phyloP scores from a whole-genome alignment of 2,888 invertebrate species.

The Acrobasis consociella region DNA sequence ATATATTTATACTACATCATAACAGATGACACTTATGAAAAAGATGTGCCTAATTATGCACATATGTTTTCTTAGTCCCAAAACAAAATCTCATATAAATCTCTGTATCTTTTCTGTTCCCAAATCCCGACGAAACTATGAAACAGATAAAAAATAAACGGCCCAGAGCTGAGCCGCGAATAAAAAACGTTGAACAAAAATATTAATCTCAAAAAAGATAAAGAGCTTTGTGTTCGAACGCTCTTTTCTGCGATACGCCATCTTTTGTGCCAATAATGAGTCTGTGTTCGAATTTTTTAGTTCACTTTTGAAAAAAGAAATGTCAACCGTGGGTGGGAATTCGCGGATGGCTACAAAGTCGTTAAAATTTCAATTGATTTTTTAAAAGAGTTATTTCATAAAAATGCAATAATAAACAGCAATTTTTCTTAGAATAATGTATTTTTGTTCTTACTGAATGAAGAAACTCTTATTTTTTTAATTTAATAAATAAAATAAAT shows the following conservation, averaged over 20 bases:
- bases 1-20: too few relatives aligned
- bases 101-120: slow-evolving; percentile 48
- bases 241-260: slow-evolving; percentile 66
- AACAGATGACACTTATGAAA: not conserved
- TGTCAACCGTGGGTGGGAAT: slow-evolving; percentile 67
- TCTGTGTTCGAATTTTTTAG: slow-evolving; percentile 54
- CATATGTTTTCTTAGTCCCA: not conserved
- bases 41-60: not conserved
- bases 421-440: too few relatives aligned
- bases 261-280: slow-evolving; percentile 80
- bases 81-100: slow-evolving; percentile 19
- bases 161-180: slow-evolving; percentile 53
- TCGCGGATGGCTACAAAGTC: slow-evolving; percentile 40
- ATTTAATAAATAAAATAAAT: too few relatives aligned
- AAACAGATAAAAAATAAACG: slow-evolving; percentile 63
- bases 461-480: too few relatives aligned
- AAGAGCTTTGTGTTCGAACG: slow-evolving; percentile 59
- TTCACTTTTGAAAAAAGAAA: slow-evolving; percentile 45
- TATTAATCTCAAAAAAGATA: slow-evolving; percentile 73
- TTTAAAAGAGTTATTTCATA: not conserved
- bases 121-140: slow-evolving; percentile 54
- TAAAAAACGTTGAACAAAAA: slow-evolving; percentile 69
- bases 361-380: not conserved
- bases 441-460: too few relatives aligned
- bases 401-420: not conserved